Base-by-base conservation (phyloP, 2,113 vertebrate genomes). In the Hippocampus comes region DNA sequence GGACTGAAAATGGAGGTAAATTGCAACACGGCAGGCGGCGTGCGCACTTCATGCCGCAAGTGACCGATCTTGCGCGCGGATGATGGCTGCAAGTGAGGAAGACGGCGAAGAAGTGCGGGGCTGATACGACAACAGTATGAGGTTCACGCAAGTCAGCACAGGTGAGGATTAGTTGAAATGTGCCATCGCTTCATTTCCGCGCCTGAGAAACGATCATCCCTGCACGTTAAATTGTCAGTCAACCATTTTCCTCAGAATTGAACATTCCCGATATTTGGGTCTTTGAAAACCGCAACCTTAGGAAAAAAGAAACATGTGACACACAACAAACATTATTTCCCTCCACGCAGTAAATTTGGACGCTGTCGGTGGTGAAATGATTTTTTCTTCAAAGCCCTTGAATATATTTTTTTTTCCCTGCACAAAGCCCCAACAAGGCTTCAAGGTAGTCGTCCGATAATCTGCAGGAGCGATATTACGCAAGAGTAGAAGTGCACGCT, bases 1-100 rank as follows among this genome's bases (percentile, higher is more conserved):
- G 60, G 76, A 48, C 77, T 25, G 74, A 71, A 81, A 79, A 78
- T 75, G 63, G 72, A 72, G 71, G 65, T 67, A 67, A 76, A 82
- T 69, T 70, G 63, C 56, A 63, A 69, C 75, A 53, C 76, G 63
- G 68, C 30, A 27, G 67, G 78, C 42, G 57, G 66, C 60, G 69
- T 74, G 59, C 48, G 60, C 46, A 30, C 60, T 76, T 34, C 8
- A 38, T 72, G 76, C 41, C 48, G 15, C 27, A 56, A 69, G 25
- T 63, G 51, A 59, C 70, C 65, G 68, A 69, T 1, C 21, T 11
- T 71, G 56, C 17, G 23, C 60, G 70, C 60, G 70, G 60, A 42
- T 9, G 43, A 70, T 21, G 72, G 67, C 81, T 63, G 69, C 18
- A 38, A 25, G 25, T 25, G 25, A 25, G 25, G 25, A 25, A 17